These are phyloP conservation scores for Noctilio leporinus DNA, from an alignment of 2,113 vertebrate genomes.

Conservation along the genomic window DNA sequence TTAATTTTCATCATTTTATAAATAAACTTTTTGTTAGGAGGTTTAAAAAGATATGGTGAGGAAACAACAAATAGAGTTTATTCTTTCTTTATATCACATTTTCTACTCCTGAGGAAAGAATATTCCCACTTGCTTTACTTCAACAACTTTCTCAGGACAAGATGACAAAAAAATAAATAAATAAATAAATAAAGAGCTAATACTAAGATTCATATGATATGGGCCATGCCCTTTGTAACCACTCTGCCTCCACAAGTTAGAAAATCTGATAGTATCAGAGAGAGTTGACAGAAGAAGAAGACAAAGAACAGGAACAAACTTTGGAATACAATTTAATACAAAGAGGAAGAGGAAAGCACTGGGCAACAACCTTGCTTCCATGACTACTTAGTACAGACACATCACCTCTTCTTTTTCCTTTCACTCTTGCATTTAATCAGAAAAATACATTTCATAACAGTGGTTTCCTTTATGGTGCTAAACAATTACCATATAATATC, in stretches of 20 bases:
- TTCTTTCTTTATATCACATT: background rate
- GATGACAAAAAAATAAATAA: background rate
- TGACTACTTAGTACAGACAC: background rate
- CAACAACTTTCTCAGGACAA: background rate
- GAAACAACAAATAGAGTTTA: background rate
- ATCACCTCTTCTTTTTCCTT: background rate
- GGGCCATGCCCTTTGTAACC: background rate
- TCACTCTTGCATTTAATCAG: constrained; percentile 5
- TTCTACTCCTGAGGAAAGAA: background rate
- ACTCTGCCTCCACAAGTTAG: background rate
- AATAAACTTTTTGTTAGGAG: too few species aligned
- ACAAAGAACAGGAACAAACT: background rate
- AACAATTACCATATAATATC: background rate
- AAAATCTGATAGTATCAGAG: background rate
- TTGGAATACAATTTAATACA: background rate
- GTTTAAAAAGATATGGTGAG: background rate
- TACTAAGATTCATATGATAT: background rate
- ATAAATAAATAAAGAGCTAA: background rate
- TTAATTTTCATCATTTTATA: too few species aligned
- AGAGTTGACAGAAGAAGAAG: background rate
- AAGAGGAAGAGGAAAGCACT: background rate
- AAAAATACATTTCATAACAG: background rate
- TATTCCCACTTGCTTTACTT: background rate
- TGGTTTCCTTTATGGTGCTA: background rate
- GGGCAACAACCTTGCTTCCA: background rate